Evolutionary conservation across 1,140 invertebrate genomes (phyloP).

Genomic region (Pseudomyrmex dendroicus): DNA sequence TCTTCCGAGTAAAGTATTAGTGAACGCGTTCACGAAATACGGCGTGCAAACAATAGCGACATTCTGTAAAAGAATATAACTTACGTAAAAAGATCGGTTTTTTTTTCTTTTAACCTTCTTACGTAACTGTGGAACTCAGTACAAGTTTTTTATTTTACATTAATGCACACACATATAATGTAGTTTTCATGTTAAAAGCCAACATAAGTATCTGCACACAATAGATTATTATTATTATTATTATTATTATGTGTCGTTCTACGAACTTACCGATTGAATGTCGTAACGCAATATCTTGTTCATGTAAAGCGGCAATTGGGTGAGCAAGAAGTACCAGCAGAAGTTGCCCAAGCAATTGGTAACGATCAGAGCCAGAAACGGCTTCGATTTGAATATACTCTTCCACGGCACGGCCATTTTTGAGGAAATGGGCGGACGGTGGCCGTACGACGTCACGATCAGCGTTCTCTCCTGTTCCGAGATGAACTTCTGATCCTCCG

Average conservation of each 20-base stretch:
- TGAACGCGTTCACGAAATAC: constrained; percentile 90
- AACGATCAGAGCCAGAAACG: constrained; percentile 90
- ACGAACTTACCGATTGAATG: constrained; percentile 89
- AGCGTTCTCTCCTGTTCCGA: constrained; percentile 88
- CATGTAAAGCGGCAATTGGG: constrained; percentile 96
- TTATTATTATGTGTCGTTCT: neutral
- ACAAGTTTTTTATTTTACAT: too few species aligned
- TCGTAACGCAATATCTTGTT: constrained; percentile 95
- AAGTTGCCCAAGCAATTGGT: constrained; percentile 93
- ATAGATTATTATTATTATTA: neutral
- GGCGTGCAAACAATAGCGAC: constrained; percentile 89
- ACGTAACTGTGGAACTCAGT: too few species aligned
- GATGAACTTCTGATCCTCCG: constrained; percentile 91
- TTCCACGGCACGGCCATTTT: constrained; percentile 87
- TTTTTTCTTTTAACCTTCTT: too few species aligned
- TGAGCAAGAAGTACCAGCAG: constrained; percentile 97
- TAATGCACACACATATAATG: too few species aligned
- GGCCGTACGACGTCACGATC: constrained; percentile 87
- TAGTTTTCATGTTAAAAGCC: neutral
- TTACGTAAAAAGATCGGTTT: constrained; percentile 13
- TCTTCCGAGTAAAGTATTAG: constrained; percentile 88
- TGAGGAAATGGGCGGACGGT: constrained; percentile 78
- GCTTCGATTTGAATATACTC: constrained; percentile 89
- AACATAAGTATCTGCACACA: neutral
- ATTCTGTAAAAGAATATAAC: constrained; percentile 84